Conservation (phyloP, 2,797 vertebrate species). For the Valencia hispanica region DNA sequence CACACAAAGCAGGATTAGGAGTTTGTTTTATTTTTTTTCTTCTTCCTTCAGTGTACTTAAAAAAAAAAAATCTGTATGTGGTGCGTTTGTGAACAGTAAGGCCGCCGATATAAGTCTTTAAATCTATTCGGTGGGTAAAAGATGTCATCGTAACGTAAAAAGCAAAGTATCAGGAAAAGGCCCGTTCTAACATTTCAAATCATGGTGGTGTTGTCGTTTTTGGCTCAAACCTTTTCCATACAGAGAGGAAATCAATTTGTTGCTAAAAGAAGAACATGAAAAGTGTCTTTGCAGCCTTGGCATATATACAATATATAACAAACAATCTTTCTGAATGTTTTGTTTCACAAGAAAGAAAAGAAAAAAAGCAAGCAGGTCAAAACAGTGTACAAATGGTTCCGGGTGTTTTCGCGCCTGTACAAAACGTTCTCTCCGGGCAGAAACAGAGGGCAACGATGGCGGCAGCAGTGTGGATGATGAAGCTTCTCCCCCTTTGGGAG, state of each 20-base stretch:
- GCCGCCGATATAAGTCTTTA: not conserved
- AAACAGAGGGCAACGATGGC: not conserved
- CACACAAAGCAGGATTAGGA: not conserved
- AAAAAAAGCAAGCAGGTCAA: not conserved
- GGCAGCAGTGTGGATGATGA: conserved; percentile 24
- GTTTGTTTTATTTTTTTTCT: not conserved
- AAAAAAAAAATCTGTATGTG: not conserved
- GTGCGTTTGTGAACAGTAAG: not conserved
- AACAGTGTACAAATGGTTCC: not conserved
- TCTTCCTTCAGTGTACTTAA: not conserved
- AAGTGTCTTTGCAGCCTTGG: not conserved
- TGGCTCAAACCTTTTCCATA: no score
- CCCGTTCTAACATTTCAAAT: not conserved
- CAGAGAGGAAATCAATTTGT: not conserved
- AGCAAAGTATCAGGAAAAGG: not conserved
- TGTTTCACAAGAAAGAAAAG: no score
- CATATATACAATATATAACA: no score
- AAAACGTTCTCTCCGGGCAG: not conserved
- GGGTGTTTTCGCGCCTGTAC: no score
- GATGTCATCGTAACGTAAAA: not conserved
- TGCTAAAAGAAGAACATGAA: not conserved
- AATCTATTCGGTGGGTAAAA: no score
- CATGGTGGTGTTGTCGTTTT: no score
- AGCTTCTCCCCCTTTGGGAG: conserved; percentile 18
- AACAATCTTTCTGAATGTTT: no score